These are phyloP conservation scores for Sarcophaga rosellei DNA, from an alignment of 2,888 invertebrate species.

Conservation along the genomic window DNA sequence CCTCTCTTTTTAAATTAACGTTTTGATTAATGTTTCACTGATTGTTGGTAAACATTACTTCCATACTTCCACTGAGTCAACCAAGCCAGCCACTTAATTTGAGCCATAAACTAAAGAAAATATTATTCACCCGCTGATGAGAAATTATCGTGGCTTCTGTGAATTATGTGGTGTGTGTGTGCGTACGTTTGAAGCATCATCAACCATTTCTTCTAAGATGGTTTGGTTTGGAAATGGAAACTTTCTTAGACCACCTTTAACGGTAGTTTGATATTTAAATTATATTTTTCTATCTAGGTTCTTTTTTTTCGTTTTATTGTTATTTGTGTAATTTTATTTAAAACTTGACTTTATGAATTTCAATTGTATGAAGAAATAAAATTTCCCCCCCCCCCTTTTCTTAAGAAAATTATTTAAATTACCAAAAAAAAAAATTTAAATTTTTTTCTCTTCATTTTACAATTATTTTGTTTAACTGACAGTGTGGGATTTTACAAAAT, in stretches of 20 bases:
- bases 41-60: background rate
- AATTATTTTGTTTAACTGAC: background rate
- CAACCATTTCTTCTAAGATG: background rate
- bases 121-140: slow-evolving; percentile 8
- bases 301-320: background rate
- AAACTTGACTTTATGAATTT: slow-evolving; percentile 33
- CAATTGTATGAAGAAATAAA: slow-evolving; percentile 2
- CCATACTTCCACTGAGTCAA: background rate
- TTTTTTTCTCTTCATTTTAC: slow-evolving; percentile 1
- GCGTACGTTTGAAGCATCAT: background rate
- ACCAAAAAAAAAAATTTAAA: background rate
- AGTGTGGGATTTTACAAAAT: background rate
- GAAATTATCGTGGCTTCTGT: slow-evolving; percentile 23
- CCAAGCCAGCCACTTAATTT: background rate
- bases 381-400: background rate
- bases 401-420: too few species aligned
- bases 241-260: background rate
- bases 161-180: background rate
- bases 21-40: slow-evolving; percentile 11
- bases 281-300: background rate
- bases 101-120: background rate
- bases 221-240: background rate
- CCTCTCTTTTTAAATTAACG: background rate
- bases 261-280: slow-evolving; percentile 37
- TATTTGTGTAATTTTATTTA: slow-evolving; percentile 18